phyloP scores from a whole-genome alignment of 2,888 invertebrate species.

The Ephialtes manifestator region DNA sequence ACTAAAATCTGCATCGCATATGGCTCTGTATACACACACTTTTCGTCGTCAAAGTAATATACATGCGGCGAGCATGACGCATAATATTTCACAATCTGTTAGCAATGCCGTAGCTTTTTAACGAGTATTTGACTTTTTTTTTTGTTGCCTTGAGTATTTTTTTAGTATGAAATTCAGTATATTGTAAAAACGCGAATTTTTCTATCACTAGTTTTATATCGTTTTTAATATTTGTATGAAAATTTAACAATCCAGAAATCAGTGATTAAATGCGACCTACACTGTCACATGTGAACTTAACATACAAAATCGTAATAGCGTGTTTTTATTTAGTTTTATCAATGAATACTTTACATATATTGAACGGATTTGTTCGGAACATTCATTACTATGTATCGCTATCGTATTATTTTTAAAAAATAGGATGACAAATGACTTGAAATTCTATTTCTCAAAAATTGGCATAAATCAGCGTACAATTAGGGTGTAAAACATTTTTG shows the following conservation, averaged over 20 bases:
- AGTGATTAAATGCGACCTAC: background rate
- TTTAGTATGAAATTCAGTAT: background rate
- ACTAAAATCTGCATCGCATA: slow-evolving; percentile 28
- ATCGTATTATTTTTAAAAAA: background rate
- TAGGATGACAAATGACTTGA: background rate
- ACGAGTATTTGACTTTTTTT: background rate
- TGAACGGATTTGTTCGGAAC: background rate
- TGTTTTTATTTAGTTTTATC: background rate
- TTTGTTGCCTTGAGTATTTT: slow-evolving; percentile 5
- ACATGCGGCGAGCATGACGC: slow-evolving; percentile 12
- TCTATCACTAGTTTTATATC: background rate
- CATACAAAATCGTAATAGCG: background rate
- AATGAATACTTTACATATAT: background rate
- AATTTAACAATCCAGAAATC: background rate
- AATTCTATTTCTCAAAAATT: background rate
- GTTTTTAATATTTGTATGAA: background rate
- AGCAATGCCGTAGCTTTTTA: slow-evolving; percentile 16
- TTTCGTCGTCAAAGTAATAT: background rate
- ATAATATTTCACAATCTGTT: slow-evolving; percentile 4
- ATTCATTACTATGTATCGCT: background rate
- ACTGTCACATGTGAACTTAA: background rate
- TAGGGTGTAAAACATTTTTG: too few relatives aligned
- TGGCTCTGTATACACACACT: slow-evolving; percentile 5
- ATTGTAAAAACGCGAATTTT: background rate
- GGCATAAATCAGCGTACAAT: background rate